phyloP scores from a whole-genome alignment of 2,113 vertebrate genomes.

The Genyomyrus donnyi region DNA sequence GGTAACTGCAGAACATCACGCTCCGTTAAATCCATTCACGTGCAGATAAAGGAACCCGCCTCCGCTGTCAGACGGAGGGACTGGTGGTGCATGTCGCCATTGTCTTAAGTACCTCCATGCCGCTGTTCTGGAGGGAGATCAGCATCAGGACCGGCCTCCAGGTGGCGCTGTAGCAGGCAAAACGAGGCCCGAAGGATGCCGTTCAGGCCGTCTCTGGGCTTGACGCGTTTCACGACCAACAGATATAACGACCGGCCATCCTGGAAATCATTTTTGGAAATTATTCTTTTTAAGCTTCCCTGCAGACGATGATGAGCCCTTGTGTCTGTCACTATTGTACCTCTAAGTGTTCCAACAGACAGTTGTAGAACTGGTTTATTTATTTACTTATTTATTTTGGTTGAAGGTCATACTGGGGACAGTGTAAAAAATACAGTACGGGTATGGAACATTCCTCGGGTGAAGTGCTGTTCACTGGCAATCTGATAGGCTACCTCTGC shows the following conservation, averaged over 20 bases:
- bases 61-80: not conserved
- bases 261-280: not conserved
- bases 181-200: not conserved
- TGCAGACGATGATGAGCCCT: not conserved
- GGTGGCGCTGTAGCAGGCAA: not conserved
- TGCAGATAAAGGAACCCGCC: not conserved
- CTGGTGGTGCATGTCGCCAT: not conserved
- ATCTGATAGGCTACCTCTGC: not conserved
- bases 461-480: not conserved
- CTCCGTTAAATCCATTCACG: slow-evolving; percentile 12
- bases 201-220: not conserved
- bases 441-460: not conserved
- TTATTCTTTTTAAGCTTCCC: not conserved
- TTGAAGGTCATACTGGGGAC: not conserved
- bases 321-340: not conserved
- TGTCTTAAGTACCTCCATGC: not conserved
- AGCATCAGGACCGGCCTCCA: not conserved
- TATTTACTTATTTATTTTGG: not conserved
- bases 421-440: not conserved
- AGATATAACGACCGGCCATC: not conserved
- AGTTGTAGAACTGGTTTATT: slow-evolving; percentile 7
- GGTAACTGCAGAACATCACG: not conserved
- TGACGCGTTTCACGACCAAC: not conserved
- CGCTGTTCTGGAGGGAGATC: not conserved
- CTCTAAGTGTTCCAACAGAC: not conserved